A percentile compares a stretch with the other conserved stretches of the same genome.
These are phyloP conservation scores for Tenualosa thibaudeaui DNA, from an alignment of 2,797 vertebrate genomes.

Conservation along the genomic window DNA sequence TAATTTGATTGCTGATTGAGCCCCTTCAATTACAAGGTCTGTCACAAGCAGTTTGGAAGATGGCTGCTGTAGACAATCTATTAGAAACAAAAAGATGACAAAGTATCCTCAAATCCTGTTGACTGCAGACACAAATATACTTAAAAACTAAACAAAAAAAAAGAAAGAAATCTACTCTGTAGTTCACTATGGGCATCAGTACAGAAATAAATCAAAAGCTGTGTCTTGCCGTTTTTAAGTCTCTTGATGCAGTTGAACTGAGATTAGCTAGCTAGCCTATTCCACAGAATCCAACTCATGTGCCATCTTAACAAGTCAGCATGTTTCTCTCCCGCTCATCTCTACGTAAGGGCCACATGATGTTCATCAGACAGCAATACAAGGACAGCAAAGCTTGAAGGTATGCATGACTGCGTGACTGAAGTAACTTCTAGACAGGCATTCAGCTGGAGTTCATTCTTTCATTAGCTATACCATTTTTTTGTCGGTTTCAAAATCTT, in stretches of 20 bases:
- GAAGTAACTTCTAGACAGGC: conserved; percentile 7
- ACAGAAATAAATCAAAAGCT: background rate
- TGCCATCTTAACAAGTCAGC: background rate
- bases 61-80: background rate
- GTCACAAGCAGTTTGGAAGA: background rate
- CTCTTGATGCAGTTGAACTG: conserved; percentile 1
- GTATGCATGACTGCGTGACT: background rate
- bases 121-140: background rate
- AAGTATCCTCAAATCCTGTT: background rate
- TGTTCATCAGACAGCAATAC: conserved; percentile 5
- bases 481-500: background rate
- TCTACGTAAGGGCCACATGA: background rate
- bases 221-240: background rate
- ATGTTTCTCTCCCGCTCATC: background rate
- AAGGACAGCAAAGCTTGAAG: background rate
- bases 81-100: conserved; percentile 11
- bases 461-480: background rate
- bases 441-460: conserved; percentile 17
- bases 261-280: background rate
- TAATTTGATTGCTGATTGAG: conserved; percentile 5
- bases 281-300: background rate
- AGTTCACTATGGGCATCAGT: background rate
- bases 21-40: conserved; percentile 4
- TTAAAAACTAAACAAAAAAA: background rate
- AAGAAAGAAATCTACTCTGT: background rate